Evolutionary conservation across 2,888 invertebrate species (phyloP).

Genomic region (Chorisops tibialis): DNA sequence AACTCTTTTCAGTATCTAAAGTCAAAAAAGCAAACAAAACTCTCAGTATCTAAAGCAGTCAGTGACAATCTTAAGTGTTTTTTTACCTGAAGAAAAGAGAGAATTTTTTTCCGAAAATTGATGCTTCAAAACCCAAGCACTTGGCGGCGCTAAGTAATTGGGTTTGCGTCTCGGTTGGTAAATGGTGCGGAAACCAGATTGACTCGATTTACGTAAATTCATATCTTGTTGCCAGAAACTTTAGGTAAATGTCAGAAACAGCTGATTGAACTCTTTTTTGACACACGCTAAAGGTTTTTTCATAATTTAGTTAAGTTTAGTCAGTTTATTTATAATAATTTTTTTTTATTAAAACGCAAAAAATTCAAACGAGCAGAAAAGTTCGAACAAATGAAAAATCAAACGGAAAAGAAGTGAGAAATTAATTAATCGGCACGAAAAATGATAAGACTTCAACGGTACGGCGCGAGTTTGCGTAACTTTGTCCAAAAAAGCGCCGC

Average conservation of each 20-base stretch:
- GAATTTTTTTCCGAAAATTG: no score
- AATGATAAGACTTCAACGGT: slow-evolving; percentile 4
- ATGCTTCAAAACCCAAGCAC: no score
- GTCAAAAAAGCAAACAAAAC: no score
- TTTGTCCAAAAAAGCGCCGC: slow-evolving; percentile 1
- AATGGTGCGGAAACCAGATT: no score
- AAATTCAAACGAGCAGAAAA: neutral
- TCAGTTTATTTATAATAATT: neutral
- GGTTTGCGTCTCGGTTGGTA: no score
- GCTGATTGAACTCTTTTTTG: slow-evolving; percentile 2
- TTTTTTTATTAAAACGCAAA: neutral
- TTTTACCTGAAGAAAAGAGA: no score
- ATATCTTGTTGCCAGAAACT: neutral
- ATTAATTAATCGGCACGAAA: neutral
- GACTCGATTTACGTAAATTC: neutral
- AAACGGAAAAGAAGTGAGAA: neutral
- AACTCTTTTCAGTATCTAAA: no score
- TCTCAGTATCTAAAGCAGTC: no score
- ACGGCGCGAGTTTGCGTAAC: neutral
- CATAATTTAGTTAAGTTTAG: slow-evolving; percentile 4
- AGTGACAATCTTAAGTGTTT: no score
- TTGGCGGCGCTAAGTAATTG: no score
- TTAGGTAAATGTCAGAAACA: no score
- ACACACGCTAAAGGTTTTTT: neutral
- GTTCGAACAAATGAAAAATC: neutral